Evolutionary conservation across 2,113 vertebrate species (phyloP).

Genomic region (Myiozetetes cayanensis): DNA sequence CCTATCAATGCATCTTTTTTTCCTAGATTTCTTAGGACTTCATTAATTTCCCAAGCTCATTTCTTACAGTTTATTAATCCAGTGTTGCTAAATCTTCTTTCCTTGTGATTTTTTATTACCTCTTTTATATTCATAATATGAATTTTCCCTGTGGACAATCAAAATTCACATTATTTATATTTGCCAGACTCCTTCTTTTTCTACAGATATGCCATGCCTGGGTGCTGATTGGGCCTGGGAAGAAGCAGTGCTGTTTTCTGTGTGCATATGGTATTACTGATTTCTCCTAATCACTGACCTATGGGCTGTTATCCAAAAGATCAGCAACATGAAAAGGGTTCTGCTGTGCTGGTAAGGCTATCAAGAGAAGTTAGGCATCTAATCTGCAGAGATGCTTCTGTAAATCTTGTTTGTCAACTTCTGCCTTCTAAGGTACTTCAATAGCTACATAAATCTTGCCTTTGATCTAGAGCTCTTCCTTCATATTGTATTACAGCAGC

Average conservation of each 20-base stretch:
- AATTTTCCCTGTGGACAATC: not conserved
- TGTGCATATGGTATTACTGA: not conserved
- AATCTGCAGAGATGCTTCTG: not conserved
- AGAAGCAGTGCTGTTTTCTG: not conserved
- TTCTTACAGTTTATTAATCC: constrained; percentile 30
- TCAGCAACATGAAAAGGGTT: not conserved
- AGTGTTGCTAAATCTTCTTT: not conserved
- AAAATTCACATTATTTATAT: not conserved
- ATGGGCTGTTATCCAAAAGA: not conserved
- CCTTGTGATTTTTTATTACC: not conserved
- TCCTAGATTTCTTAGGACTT: constrained; percentile 16
- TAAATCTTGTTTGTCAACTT: constrained; percentile 13
- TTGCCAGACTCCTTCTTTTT: not conserved
- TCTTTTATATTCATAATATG: constrained; percentile 3
- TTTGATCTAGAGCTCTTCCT: constrained; percentile 14
- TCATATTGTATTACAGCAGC: not conserved
- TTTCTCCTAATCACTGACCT: constrained; percentile 18
- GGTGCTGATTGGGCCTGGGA: not conserved
- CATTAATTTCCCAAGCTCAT: constrained; percentile 40
- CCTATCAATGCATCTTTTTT: constrained; percentile 1
- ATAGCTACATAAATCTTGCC: not conserved
- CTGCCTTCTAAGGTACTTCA: not conserved
- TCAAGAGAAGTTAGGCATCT: not conserved
- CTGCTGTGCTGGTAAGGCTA: not conserved
- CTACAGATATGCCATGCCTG: not conserved